Conservation (phyloP, 2,888 invertebrate species). For the Phlogophora meticulosa region DNA sequence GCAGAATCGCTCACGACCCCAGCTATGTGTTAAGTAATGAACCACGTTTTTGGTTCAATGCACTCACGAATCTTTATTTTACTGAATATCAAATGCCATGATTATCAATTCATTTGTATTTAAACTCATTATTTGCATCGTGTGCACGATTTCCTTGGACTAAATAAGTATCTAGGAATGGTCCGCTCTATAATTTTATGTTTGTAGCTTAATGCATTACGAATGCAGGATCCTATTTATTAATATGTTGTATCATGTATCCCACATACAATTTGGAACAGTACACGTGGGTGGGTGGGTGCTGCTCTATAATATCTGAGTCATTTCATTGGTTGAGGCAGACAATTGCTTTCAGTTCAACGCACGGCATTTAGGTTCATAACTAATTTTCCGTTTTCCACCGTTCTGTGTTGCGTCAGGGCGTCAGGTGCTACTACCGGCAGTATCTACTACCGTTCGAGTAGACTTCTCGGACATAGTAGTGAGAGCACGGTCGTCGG, state of each 20-base stretch:
- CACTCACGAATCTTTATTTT: slow-evolving; percentile 87
- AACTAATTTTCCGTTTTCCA: slow-evolving; percentile 85
- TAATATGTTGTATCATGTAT: slow-evolving; percentile 56
- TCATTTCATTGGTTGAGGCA: slow-evolving; percentile 73
- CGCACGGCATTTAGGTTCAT: slow-evolving; percentile 80
- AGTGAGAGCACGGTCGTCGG: slow-evolving; percentile 42
- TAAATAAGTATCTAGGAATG: slow-evolving; percentile 56
- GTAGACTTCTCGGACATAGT: slow-evolving; percentile 44
- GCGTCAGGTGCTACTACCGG: slow-evolving; percentile 67
- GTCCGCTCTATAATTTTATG: slow-evolving; percentile 61
- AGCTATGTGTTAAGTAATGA: slow-evolving; percentile 86
- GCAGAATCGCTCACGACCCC: slow-evolving; percentile 82
- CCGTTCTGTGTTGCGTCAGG: slow-evolving; percentile 78
- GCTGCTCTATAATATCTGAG: slow-evolving; percentile 67
- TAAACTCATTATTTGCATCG: slow-evolving; percentile 78
- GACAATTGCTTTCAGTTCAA: slow-evolving; percentile 80
- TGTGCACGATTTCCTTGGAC: slow-evolving; percentile 73
- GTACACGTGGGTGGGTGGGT: slow-evolving; percentile 71
- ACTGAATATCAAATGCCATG: slow-evolving; percentile 82
- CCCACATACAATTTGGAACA: slow-evolving; percentile 64
- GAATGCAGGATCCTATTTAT: slow-evolving; percentile 64
- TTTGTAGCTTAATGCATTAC: slow-evolving; percentile 55
- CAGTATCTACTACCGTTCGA: slow-evolving; percentile 34
- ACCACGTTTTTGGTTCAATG: slow-evolving; percentile 90
- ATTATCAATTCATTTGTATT: slow-evolving; percentile 83